Evolutionary conservation across 1,140 invertebrate species (phyloP).

Genomic region (Caligus rogercresseyi): DNA sequence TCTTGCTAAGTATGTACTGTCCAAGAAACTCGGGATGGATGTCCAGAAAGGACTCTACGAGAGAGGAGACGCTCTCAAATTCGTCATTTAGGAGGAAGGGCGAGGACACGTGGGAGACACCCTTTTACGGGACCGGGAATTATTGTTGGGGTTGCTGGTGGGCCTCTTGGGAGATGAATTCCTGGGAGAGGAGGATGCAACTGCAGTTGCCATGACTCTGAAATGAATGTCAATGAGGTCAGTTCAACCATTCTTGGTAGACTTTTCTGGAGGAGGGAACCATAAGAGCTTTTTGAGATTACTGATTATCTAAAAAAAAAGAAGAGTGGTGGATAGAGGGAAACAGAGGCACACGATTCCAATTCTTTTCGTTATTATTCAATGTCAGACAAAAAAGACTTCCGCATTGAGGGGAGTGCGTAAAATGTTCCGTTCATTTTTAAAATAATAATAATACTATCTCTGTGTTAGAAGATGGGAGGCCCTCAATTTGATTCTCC

Average conservation of each 20-base stretch:
- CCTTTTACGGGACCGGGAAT: background rate
- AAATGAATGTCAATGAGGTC: background rate
- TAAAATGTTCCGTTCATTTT: too few species aligned
- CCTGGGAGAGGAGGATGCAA: background rate
- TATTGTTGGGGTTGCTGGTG: too few species aligned
- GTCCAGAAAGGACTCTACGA: conserved; percentile 12
- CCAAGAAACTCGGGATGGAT: conserved; percentile 5
- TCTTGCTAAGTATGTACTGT: conserved; percentile 9
- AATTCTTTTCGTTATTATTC: background rate
- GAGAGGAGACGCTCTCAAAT: background rate
- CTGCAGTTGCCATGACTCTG: background rate
- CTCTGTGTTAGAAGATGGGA: too few species aligned
- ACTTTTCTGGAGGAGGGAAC: background rate
- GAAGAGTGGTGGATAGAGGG: background rate
- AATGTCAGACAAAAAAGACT: background rate
- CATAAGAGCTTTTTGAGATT: background rate
- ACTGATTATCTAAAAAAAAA: background rate
- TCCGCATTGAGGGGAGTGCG: background rate
- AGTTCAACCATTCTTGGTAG: background rate
- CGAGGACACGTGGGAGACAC: background rate
- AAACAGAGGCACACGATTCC: background rate
- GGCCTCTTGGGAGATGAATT: background rate
- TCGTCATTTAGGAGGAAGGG: background rate
- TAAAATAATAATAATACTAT: too few species aligned
- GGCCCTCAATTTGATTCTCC: too few species aligned